phyloP scores from a whole-genome alignment of 2,113 vertebrate species.

The Sisor rabdophorus region DNA sequence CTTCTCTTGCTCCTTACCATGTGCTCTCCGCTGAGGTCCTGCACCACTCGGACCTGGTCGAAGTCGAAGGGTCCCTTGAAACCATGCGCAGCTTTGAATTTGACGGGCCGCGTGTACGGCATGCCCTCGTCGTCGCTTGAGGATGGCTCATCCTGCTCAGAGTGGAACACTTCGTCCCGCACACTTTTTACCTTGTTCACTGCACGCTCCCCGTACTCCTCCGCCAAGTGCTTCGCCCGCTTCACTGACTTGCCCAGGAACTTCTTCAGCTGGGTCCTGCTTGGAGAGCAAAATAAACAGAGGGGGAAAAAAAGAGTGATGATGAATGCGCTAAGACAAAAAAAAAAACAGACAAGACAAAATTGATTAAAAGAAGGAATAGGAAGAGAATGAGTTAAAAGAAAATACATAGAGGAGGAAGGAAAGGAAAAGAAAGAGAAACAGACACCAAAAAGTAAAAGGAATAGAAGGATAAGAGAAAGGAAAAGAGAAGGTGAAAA shows the following conservation, averaged over 20 bases:
- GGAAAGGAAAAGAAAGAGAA: too few species aligned
- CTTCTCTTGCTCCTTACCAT: slow-evolving; percentile 73
- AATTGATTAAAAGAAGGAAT: too few species aligned
- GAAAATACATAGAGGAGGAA: too few species aligned
- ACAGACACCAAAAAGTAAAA: too few species aligned
- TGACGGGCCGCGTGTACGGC: slow-evolving; percentile 94
- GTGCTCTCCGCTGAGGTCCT: slow-evolving; percentile 97
- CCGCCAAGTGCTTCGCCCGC: slow-evolving; percentile 91
- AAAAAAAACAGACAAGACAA: too few species aligned
- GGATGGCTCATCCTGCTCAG: slow-evolving; percentile 93
- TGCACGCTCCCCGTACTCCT: slow-evolving; percentile 93
- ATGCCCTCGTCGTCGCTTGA: slow-evolving; percentile 98
- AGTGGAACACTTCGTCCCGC: slow-evolving; percentile 96
- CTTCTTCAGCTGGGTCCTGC: slow-evolving; percentile 92
- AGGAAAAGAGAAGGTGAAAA: background rate
- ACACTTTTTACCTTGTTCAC: slow-evolving; percentile 99
- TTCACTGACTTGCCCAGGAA: slow-evolving; percentile 97
- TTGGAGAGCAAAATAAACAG: slow-evolving; percentile 31
- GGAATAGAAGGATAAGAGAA: background rate
- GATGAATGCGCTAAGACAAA: background rate
- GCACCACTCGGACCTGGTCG: slow-evolving; percentile 94
- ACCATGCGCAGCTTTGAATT: slow-evolving; percentile 96
- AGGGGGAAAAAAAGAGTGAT: too few species aligned
- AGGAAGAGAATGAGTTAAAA: background rate
- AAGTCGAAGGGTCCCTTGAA: slow-evolving; percentile 98